Conservation (phyloP, 2,797 vertebrate genomes). For the Masticophis lateralis region DNA sequence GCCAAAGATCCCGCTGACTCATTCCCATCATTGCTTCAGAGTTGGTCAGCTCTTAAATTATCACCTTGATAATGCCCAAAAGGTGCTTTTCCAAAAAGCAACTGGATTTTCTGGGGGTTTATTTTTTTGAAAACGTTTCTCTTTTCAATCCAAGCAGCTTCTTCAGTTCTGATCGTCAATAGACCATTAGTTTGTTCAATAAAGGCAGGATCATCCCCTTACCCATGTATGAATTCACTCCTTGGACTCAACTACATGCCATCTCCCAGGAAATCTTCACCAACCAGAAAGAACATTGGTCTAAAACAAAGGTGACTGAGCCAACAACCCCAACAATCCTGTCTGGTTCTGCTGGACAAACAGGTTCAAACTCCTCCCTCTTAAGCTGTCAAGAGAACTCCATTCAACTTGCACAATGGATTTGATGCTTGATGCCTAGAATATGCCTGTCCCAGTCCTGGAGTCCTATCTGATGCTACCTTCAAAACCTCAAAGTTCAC, state of each 20-base stretch:
- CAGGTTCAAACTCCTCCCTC: not conserved
- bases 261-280: not conserved
- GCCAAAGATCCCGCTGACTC: too few species aligned
- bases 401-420: not conserved
- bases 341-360: not conserved
- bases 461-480: not conserved
- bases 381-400: not conserved
- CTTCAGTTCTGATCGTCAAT: not conserved
- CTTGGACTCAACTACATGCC: not conserved
- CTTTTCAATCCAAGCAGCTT: not conserved
- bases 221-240: not conserved
- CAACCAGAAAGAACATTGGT: not conserved
- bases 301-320: not conserved
- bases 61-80: too few species aligned
- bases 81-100: not conserved
- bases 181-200: not conserved
- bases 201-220: not conserved
- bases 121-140: not conserved
- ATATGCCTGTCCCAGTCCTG: not conserved
- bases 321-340: not conserved
- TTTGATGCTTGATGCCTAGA: not conserved
- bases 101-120: not conserved
- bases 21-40: too few species aligned
- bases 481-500: not conserved
- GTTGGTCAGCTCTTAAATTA: too few species aligned